Evolutionary conservation across 2,113 vertebrate species (phyloP), one percentile per base, ranked within the genome.

Genomic region (Salvelinus namaycush): DNA sequence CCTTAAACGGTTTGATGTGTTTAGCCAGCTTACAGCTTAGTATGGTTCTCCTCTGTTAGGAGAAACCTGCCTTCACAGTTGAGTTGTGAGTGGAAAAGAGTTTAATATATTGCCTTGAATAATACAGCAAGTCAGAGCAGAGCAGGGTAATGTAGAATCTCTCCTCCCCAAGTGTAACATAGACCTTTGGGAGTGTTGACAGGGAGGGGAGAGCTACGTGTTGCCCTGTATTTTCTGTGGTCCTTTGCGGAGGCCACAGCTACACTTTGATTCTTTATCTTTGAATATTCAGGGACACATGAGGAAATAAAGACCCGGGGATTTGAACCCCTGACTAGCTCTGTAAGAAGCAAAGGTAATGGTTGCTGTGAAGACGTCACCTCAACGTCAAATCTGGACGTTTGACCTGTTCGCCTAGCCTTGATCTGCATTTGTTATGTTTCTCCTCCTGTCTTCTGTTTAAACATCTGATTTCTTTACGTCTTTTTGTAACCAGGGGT

Each of bases 301-400:
- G 90, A 94, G 92, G 93, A 94, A 93, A 93, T 94, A 94, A 90
- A 91, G 92, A 89, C 90, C 88, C 91, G 44, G 92, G 90, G 92
- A 93, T 92, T 93, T 94, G 92, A 93, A 92, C 93, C 93, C 92
- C 81, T 93, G 92, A 92, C 92, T 94, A 93, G 92, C 91, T 93
- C 91, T 93, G 87, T 93, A 93, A 90, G 87, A 93, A 92, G 90
- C 91, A 93, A 93, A 93, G 93, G 91, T 93, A 93, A 93, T 90
- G 89, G 92, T 92, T 93, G 90, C 91, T 91, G 92, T 93, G 86
- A 92, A 92, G 91, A 90, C 51, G 51, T 54, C 51, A 26, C 88
- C 88, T 91, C 89, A 85, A 90, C 85, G 84, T 91, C 86, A 81
- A 90, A 92, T 89, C 87, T 91, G 90, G 88, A 88, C 87, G 78